Evolutionary conservation across 2,797 vertebrate species (phyloP).

Genomic region (Sebastes trivittatus): DNA sequence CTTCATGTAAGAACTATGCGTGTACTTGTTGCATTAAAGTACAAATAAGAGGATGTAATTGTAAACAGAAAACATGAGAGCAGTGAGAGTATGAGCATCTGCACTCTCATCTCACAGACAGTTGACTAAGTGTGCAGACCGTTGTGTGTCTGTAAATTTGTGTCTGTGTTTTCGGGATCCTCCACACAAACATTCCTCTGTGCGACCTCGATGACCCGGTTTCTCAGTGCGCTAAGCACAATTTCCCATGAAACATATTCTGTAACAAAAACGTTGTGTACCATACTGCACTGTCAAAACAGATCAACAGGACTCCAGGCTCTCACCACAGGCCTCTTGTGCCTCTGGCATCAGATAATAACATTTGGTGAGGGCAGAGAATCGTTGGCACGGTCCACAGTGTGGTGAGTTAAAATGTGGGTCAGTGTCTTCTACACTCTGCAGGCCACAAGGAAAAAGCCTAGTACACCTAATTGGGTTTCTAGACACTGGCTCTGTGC

Average conservation of each 20-base stretch:
- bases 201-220: conserved; percentile 37
- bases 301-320: neutral
- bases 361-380: conserved; percentile 11
- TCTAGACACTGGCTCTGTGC: conserved; percentile 73
- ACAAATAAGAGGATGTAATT: neutral
- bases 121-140: neutral
- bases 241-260: conserved; percentile 23
- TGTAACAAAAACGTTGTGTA: conserved; percentile 1
- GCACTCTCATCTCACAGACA: neutral
- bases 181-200: conserved; percentile 28
- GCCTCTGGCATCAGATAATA: conserved; percentile 22
- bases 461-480: conserved; percentile 79
- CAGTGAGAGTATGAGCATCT: neutral
- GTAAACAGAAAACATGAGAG: neutral
- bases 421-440: conserved; percentile 58
- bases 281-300: neutral
- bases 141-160: conserved; percentile 3
- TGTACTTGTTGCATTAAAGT: neutral
- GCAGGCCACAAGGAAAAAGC: conserved; percentile 52
- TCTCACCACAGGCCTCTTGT: neutral
- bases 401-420: conserved; percentile 64
- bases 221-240: conserved; percentile 4
- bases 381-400: conserved; percentile 6
- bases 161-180: conserved; percentile 34
- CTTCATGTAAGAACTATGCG: neutral